These are phyloP conservation scores for Drosophila tropicalis DNA, from an alignment of 1,140 invertebrate species.

Conservation along the genomic window DNA sequence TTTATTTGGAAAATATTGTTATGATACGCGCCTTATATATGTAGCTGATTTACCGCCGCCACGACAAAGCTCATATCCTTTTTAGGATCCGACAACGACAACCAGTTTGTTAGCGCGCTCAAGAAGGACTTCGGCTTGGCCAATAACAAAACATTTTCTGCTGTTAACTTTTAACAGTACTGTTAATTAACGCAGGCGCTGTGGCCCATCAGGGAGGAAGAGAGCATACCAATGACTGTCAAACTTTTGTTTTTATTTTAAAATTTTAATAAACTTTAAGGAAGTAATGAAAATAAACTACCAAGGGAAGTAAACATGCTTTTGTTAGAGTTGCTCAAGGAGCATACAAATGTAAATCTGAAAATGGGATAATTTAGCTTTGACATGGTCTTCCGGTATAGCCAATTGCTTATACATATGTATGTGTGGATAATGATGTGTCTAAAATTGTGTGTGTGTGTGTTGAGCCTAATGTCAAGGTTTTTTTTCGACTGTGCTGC, in stretches of 20 bases:
- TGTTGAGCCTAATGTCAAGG: conserved; percentile 66
- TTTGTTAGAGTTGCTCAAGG: no score
- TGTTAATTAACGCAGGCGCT: background rate
- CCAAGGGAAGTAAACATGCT: no score
- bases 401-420: no score
- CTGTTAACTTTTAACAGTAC: background rate
- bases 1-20: background rate
- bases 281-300: no score
- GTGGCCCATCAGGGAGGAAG: background rate
- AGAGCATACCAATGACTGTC: background rate
- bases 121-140: background rate
- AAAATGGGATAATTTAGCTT: no score
- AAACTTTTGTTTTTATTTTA: background rate
- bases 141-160: background rate
- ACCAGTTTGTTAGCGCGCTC: background rate
- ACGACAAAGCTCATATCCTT: background rate
- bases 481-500: conserved; percentile 56
- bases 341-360: no score
- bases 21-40: background rate
- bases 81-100: background rate
- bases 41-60: background rate
- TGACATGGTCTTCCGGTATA: no score
- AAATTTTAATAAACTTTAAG: no score
- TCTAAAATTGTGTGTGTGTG: background rate
- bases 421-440: no score